Percentiles rank a stretch among this genome's conserved stretches.
These are phyloP conservation scores for Nomada hirtipes DNA, from an alignment of 2,888 invertebrate genomes.

Conservation along the genomic window DNA sequence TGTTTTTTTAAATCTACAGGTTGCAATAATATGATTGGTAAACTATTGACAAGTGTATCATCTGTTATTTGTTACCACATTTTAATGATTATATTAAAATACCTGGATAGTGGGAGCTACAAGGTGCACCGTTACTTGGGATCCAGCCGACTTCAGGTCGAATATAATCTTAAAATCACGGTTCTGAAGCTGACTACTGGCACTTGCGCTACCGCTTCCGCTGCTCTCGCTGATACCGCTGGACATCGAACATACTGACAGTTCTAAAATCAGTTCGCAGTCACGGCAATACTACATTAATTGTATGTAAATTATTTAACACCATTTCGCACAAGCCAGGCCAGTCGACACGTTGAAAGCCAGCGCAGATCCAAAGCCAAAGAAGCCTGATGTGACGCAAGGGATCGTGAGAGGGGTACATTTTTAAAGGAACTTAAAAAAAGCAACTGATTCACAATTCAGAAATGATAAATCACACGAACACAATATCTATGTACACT, in stretches of 20 bases:
- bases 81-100: background rate
- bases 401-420: background rate
- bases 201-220: constrained; percentile 75
- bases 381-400: background rate
- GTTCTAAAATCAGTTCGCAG: constrained; percentile 80
- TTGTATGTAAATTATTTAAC: constrained; percentile 31
- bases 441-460: background rate
- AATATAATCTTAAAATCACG: constrained; percentile 90
- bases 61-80: background rate
- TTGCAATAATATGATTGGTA: no score
- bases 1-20: no score
- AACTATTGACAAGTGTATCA: background rate
- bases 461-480: no score
- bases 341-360: constrained; percentile 29
- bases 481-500: background rate
- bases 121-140: constrained; percentile 91
- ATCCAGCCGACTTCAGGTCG: constrained; percentile 87
- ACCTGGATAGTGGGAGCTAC: constrained; percentile 84
- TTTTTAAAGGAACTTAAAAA: background rate
- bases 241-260: constrained; percentile 86
- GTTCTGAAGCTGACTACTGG: constrained; percentile 85
- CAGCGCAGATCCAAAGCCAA: constrained; percentile 20
- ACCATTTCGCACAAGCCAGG: constrained; percentile 39
- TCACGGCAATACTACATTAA: constrained; percentile 47
- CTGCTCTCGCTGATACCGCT: constrained; percentile 85